These are phyloP conservation scores for Siniperca chuatsi DNA, from an alignment of 2,113 vertebrate genomes.

Conservation along the genomic window DNA sequence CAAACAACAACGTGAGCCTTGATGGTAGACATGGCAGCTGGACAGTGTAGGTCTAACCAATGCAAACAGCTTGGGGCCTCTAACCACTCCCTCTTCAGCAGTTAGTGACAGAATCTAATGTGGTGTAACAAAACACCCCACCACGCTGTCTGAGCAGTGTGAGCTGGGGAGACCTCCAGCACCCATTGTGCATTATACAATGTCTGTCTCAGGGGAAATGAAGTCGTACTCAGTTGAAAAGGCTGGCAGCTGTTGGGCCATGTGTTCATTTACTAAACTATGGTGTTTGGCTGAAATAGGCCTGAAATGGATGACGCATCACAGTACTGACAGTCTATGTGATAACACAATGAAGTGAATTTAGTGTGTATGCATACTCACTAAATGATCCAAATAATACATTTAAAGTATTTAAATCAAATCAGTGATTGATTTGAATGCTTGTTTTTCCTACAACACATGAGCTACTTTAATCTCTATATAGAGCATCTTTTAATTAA, in stretches of 20 bases:
- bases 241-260: conserved; percentile 80
- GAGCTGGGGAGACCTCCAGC: conserved; percentile 53
- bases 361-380: not conserved
- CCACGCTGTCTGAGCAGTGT: conserved; percentile 40
- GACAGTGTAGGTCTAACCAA: conserved; percentile 64
- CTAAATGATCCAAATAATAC: not conserved
- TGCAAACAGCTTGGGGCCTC: conserved; percentile 35
- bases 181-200: conserved; percentile 74
- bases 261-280: conserved; percentile 73
- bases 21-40: conserved; percentile 70
- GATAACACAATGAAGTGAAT: conserved; percentile 26
- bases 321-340: conserved; percentile 2
- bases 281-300: conserved; percentile 42
- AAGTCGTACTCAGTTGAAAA: conserved; percentile 71
- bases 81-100: conserved; percentile 67
- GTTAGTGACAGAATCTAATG: conserved; percentile 72
- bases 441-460: conserved; percentile 6
- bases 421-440: not conserved
- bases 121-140: conserved; percentile 68
- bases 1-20: conserved; percentile 24
- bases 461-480: not conserved
- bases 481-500: not conserved
- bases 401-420: not conserved
- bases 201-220: conserved; percentile 71
- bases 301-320: conserved; percentile 45